phyloP scores from a whole-genome alignment of 2,113 vertebrate species.

The Tenebrosternarchus preto region DNA sequence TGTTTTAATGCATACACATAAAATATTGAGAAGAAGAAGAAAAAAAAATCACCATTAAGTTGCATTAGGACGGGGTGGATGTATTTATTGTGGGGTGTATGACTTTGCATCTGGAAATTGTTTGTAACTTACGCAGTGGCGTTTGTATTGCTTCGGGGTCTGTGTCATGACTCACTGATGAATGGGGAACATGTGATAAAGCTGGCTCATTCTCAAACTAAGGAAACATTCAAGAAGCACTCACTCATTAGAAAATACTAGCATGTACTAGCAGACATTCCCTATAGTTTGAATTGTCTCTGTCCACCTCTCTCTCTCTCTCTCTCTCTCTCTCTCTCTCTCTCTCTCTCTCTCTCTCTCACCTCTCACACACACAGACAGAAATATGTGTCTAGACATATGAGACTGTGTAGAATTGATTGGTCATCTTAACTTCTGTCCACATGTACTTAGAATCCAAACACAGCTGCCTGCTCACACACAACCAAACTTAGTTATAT shows the following conservation, averaged over 20 bases:
- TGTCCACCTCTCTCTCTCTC: constrained; percentile 23
- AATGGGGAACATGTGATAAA: constrained; percentile 68
- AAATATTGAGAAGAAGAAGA: neutral
- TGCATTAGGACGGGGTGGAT: neutral
- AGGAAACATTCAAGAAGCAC: constrained; percentile 60
- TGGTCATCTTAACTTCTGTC: constrained; percentile 8
- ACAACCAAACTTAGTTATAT: neutral
- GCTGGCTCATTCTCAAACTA: constrained; percentile 56
- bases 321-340: constrained; percentile 5
- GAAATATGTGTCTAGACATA: constrained; percentile 36
- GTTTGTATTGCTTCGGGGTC: constrained; percentile 55
- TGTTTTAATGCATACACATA: neutral
- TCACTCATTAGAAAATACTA: constrained; percentile 68
- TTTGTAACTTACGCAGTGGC: neutral
- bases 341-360: neutral
- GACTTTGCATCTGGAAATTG: neutral
- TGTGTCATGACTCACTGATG: constrained; percentile 68
- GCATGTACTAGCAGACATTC: constrained; percentile 24
- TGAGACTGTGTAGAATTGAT: constrained; percentile 45
- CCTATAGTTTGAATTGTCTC: constrained; percentile 8
- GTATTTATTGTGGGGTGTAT: constrained; percentile 1
- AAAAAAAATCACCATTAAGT: too few species aligned
- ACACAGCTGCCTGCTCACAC: constrained; percentile 16
- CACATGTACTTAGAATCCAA: neutral
- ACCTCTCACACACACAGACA: constrained; percentile 1